Base-by-base conservation (phyloP, 1,140 invertebrate species). In the Dufourea novaeangliae region DNA sequence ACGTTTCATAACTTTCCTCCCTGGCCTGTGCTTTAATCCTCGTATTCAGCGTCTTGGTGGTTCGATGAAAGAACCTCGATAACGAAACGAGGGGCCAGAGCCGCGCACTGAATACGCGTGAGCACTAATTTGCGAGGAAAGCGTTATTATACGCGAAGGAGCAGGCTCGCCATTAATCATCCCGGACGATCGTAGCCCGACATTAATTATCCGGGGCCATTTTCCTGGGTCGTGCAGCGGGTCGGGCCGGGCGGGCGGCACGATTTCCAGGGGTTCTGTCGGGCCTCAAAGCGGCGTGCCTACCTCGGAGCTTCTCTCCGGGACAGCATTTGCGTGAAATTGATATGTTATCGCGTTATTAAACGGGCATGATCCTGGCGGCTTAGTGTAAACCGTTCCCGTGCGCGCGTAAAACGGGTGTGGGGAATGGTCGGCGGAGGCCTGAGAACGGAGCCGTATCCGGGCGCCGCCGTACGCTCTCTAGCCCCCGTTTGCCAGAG, bases 311-410 rank as follows among this genome's bases (percentile, higher is more conserved):
- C 64, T 87, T 87, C 83, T 87, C 83, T 74, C 78, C 78, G 83
- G 81, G 74, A 67, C 83, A 82, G 84, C 71, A 71, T 88, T 87
- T 84, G 83, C 81, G 82, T 84, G 88, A 90, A 89, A 91, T 90
- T 90, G 88, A 90, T 90, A 90, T 85, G 88, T 89, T 90, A 86
- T 88, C 88, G 80, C 88, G 84, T 89, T 89, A 90, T 89, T 89
- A 87, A 88, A 88, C 79, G 82, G 74, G 74, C 76, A 77, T 82
- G 80, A 88, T 88, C 85, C 82, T 67, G 61, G 73, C 64, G 84
- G 87, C 87, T 89, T 85, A 83, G 78, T 79, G 79, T 82, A 87
- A 87, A 89, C 82, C 74, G 71, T 76, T 83, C 62, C 71, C 46
- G n/a, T n/a, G n/a, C 20, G 66, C 46, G 70, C 66, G 81, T 71